A percentile compares a stretch with the other conserved stretches of the same genome.
These are phyloP conservation scores for Kryptopterus vitreolus DNA, from an alignment of 2,797 vertebrate genomes.

Conservation along the genomic window DNA sequence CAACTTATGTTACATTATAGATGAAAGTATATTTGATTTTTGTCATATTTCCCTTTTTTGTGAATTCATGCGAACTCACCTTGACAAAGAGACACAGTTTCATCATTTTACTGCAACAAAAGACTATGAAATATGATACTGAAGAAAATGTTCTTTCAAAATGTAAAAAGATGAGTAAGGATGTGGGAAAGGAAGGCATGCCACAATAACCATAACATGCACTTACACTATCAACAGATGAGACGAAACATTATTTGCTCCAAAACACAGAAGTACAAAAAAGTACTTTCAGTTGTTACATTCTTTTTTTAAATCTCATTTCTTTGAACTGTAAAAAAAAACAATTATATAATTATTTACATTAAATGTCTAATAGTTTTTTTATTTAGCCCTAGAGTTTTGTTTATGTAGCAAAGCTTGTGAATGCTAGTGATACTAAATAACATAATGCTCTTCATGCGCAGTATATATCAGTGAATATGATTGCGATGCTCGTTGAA, in stretches of 20 bases:
- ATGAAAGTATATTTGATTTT: no score
- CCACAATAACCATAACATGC: slow-evolving; percentile 45
- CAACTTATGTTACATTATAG: not conserved
- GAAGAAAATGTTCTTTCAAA: slow-evolving; percentile 11
- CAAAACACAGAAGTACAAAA: not conserved
- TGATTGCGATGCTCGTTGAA: not conserved
- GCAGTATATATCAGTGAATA: not conserved
- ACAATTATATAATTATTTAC: not conserved
- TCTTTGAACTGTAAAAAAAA: not conserved
- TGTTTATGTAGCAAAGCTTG: not conserved
- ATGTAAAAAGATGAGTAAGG: slow-evolving; percentile 28
- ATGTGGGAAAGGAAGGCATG: slow-evolving; percentile 42
- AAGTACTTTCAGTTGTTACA: not conserved
- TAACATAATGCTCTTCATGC: not conserved
- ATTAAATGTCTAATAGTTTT: no score
- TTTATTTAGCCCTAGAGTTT: not conserved
- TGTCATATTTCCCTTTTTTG: not conserved
- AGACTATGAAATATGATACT: not conserved
- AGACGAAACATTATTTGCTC: not conserved
- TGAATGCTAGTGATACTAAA: not conserved
- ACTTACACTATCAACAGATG: not conserved
- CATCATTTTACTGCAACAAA: not conserved
- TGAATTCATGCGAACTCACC: not conserved
- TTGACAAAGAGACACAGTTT: not conserved
- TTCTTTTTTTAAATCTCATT: not conserved